Conservation (phyloP, 2,797 vertebrate genomes). For the Clarias fuscus region DNA sequence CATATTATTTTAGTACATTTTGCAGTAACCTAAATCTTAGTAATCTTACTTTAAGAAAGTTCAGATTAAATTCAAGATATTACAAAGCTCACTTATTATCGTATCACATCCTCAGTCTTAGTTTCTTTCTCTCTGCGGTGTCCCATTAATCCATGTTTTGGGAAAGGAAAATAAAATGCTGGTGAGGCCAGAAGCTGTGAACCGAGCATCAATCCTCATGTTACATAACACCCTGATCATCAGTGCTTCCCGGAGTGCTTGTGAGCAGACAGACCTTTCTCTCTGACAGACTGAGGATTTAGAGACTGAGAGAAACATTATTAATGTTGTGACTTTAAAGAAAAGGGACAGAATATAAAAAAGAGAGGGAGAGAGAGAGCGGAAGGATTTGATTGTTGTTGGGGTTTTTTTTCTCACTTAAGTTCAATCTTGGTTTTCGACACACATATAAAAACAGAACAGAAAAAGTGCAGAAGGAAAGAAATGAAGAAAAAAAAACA, state of each 20-base stretch:
- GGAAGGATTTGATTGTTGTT: background rate
- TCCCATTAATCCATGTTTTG: slow-evolving; percentile 36
- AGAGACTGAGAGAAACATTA: slow-evolving; percentile 11
- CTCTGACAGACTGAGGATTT: slow-evolving; percentile 23
- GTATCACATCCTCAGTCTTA: too few species aligned
- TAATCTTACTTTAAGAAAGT: too few species aligned
- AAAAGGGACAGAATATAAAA: background rate
- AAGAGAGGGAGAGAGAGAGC: background rate
- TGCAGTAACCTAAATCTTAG: too few species aligned
- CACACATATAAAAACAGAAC: background rate
- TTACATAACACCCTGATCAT: slow-evolving; percentile 38
- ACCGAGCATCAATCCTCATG: slow-evolving; percentile 18
- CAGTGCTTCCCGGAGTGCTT: slow-evolving; percentile 16
- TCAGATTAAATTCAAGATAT: too few species aligned
- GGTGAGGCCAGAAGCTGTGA: slow-evolving; percentile 10
- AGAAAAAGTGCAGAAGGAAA: background rate
- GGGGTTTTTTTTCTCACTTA: too few species aligned
- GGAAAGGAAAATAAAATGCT: slow-evolving; percentile 18
- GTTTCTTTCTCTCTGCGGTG: background rate
- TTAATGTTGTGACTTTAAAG: slow-evolving; percentile 1
- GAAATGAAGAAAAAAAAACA: background rate
- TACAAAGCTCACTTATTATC: too few species aligned
- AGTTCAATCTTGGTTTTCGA: too few species aligned
- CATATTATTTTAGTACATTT: too few species aligned
- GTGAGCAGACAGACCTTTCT: slow-evolving; percentile 21